Conservation (phyloP, 2,888 invertebrate species). For the Theretra japonica region DNA sequence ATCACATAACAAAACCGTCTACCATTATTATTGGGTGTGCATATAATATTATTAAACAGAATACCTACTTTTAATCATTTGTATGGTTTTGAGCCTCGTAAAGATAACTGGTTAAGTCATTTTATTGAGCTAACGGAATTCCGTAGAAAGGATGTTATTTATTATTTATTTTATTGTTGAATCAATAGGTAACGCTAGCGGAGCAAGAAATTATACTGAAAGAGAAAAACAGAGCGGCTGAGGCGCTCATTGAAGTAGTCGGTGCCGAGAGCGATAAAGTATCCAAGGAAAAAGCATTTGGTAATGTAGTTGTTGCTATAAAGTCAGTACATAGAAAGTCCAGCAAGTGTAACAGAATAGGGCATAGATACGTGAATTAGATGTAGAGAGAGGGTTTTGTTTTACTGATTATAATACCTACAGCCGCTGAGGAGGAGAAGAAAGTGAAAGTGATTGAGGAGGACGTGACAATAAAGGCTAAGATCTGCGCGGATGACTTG, state of each 20-base stretch:
- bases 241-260: constrained; percentile 93
- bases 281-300: constrained; percentile 92
- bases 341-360: no score
- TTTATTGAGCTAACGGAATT: no score
- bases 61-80: neutral
- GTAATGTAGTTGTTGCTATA: constrained; percentile 61
- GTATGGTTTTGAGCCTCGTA: no score
- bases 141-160: no score
- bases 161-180: neutral
- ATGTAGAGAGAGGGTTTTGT: no score
- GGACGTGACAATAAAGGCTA: constrained; percentile 93
- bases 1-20: no score
- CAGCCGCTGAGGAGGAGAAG: constrained; percentile 92
- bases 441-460: constrained; percentile 96
- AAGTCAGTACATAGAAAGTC: neutral
- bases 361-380: no score
- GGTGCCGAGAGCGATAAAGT: constrained; percentile 96
- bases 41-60: no score
- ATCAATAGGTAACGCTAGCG: constrained; percentile 79
- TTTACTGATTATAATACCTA: constrained; percentile 17
- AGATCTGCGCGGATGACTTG: constrained; percentile 94
- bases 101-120: no score
- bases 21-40: no score
- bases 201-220: constrained; percentile 93
- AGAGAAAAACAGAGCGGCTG: constrained; percentile 95